A percentile compares a stretch with the other conserved stretches of the same genome.
These are phyloP conservation scores for Tetheella fluctuosa DNA, from an alignment of 2,888 invertebrate genomes.

Conservation along the genomic window DNA sequence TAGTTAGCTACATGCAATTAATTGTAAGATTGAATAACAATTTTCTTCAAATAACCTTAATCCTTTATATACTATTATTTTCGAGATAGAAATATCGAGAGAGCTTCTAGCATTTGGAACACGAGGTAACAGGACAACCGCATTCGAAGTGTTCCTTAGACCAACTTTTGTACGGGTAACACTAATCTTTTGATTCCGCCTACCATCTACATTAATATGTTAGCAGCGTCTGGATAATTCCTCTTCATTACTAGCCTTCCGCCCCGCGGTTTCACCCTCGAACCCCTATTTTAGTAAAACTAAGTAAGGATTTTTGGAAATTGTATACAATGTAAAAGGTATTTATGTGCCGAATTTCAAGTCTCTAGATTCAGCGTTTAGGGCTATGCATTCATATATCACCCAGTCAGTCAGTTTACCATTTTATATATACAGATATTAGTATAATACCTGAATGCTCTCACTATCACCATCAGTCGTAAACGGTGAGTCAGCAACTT, in stretches of 20 bases:
- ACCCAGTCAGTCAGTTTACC: too few relatives aligned
- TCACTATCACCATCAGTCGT: too few relatives aligned
- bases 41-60: neutral
- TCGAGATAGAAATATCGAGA: neutral
- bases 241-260: neutral
- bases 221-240: neutral
- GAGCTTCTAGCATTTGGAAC: neutral
- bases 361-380: too few relatives aligned
- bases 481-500: slow-evolving; percentile 2
- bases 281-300: too few relatives aligned
- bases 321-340: too few relatives aligned
- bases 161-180: neutral
- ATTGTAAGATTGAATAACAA: neutral
- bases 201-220: neutral
- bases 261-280: too few relatives aligned
- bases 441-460: too few relatives aligned
- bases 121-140: neutral
- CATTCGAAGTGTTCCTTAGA: neutral
- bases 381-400: too few relatives aligned
- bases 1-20: neutral
- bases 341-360: too few relatives aligned
- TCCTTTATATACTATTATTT: neutral
- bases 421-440: too few relatives aligned
- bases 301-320: too few relatives aligned
- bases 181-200: neutral